Conservation (phyloP, 2,888 invertebrate species). For the Eumerus sabulonum region DNA sequence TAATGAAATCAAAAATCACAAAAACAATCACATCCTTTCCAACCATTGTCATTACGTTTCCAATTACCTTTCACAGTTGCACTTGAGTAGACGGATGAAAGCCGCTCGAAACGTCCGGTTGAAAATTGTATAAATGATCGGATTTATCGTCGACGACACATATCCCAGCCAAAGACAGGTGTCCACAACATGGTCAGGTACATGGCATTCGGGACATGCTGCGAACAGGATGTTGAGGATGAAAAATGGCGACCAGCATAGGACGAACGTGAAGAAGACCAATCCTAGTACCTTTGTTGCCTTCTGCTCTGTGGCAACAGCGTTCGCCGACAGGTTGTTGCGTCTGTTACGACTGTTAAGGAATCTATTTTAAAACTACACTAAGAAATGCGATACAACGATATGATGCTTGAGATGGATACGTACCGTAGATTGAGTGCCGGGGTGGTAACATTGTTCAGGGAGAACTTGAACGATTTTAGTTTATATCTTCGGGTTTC, state of each 20-base stretch:
- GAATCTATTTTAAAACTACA: conserved; percentile 80
- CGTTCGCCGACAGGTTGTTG: conserved; percentile 86
- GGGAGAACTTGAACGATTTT: conserved; percentile 82
- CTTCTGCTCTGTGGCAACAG: conserved; percentile 95
- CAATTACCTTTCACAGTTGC: conserved; percentile 87
- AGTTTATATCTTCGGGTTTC: conserved; percentile 84
- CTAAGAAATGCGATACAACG: neutral
- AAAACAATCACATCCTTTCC: too few species aligned
- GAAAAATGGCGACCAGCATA: conserved; percentile 97
- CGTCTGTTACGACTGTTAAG: conserved; percentile 85
- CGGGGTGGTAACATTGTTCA: conserved; percentile 83
- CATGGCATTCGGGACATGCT: conserved; percentile 88
- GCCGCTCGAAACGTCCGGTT: conserved; percentile 93
- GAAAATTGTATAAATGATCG: conserved; percentile 95
- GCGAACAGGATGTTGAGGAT: conserved; percentile 92
- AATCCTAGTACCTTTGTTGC: conserved; percentile 93
- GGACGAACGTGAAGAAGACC: conserved; percentile 94
- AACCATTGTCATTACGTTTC: too few species aligned
- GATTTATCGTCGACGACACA: conserved; percentile 95
- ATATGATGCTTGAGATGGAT: neutral
- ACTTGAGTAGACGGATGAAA: conserved; percentile 87
- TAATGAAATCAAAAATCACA: conserved; percentile 4
- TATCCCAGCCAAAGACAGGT: conserved; percentile 95
- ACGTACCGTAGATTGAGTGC: conserved; percentile 81
- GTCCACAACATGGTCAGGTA: conserved; percentile 85